Evolutionary conservation across 2,113 vertebrate species (phyloP).

Genomic region (Turdus rufiventris): DNA sequence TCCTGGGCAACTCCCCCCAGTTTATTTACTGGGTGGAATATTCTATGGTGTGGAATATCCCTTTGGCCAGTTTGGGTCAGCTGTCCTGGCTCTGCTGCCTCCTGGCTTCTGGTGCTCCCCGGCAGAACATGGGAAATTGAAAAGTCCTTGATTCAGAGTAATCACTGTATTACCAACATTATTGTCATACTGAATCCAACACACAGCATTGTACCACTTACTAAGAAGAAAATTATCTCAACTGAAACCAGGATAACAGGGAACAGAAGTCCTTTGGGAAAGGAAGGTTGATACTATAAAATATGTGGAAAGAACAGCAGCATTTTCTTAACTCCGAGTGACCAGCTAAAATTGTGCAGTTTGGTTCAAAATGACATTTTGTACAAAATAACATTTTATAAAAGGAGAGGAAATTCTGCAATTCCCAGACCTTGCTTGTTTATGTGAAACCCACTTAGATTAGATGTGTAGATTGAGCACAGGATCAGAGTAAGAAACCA

Average conservation of each 20-base stretch:
- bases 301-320: not conserved
- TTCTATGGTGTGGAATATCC: not conserved
- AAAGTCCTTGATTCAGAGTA: not conserved
- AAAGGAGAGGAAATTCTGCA: not conserved
- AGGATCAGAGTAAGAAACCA: not conserved
- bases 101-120: not conserved
- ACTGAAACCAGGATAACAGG: not conserved
- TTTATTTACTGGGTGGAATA: not conserved
- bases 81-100: not conserved
- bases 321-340: not conserved
- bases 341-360: not conserved
- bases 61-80: not conserved
- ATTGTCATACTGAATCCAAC: not conserved
- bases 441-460: not conserved
- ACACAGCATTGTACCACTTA: not conserved
- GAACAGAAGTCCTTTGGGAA: not conserved
- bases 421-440: not conserved
- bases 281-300: not conserved
- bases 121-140: not conserved
- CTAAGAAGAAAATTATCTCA: not conserved
- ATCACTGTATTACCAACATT: not conserved
- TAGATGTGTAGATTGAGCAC: not conserved
- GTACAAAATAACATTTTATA: not conserved
- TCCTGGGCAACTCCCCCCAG: not conserved
- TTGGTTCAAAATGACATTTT: not conserved